Base-by-base conservation (phyloP, 2,113 vertebrate genomes). In the Solenodon paradoxus region DNA sequence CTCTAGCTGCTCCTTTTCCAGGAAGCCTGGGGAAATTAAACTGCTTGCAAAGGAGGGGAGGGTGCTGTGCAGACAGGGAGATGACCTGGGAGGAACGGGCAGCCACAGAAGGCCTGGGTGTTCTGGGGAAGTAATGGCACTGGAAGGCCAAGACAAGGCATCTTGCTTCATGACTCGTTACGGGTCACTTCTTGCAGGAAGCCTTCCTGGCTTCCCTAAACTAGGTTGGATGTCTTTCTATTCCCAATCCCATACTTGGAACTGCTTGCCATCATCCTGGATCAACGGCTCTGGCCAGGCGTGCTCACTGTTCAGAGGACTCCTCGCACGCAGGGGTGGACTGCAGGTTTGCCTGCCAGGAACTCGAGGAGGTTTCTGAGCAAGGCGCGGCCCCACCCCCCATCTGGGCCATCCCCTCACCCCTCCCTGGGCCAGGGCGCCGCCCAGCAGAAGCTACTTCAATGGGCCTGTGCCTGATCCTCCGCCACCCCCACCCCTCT, bases 351-450 rank as follows among this genome's bases (percentile, higher is more conserved):
- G 78, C 24, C 49, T 2, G 77, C 66, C n/a, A 7, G 78, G 22
- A 59, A 55, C 63, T 61, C 3, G 74, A 42, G 17, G 38, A 86
- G 77, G 78, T 88, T 83, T 80, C 71, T 6, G 49, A 66, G 53
- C 74, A 3, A 40, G 89, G 74, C 51, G 8, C 4, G 11, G 93
- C 22, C 96, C 93, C 95, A 89, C 87, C 95, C 95, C 96, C 92
- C 95, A 78, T 40, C 81, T 42, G 85, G 51, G 85, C 59, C 13
- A 11, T 55, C 16, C 47, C 6, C 32, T 30, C 13, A 32, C 20
- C 84, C 71, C 64, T 66, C 47, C 69, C 32, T 20, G 0, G 53
- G 20, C 85, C n/a, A 35, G 84, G 74, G 93, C 88, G 28, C 96
- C 78, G 26, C 89, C 95, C 89, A 1, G 19, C 2, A 92, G 53